Evolutionary conservation across 2,888 invertebrate species (phyloP), one percentile per base, ranked within the genome.

Genomic region (Ferdinandea cuprea): DNA sequence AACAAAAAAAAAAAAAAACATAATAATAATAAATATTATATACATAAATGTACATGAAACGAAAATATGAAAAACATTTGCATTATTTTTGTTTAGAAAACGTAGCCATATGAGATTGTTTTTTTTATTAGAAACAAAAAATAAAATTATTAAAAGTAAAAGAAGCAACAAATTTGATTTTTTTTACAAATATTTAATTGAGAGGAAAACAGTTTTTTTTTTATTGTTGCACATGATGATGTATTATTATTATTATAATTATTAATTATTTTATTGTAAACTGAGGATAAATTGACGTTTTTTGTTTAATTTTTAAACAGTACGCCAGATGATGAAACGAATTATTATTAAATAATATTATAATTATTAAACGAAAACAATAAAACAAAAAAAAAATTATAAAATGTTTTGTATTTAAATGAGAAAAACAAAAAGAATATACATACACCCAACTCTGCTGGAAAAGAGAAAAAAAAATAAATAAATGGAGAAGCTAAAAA

Each of bases 71-170:
- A 40, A 9, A 61, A 61, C 42, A 37, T 72, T 52, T 79, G 72
- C 65, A 11, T 72, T 72, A 40, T 63, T 58, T 58, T 44, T 44
- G 7, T 44, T 19, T 37, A 37, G 13, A 40, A 56, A 48, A 37
- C 17, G 66, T 68, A 78, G 77, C 83, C 83, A 83, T 81, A 77
- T 77, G 61, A 81, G 63, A 66, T 66, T 74, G 56, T 58, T 65
- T 50, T 42, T 68, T 35, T 50, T 19, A 65, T 37, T 25, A 37
- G n/a, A 25, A 54, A 32, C 19, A 54, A 54, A 52, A 1, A 25
- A 35, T 17, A 42, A 42, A 15, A 7, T 6, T 6, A 4, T 52
- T 61, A 54, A 25, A 42, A 50, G 15, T 9, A 58, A 6, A 35
- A 69, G 32, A 69, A 28, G 8, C 9, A 56, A 52, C 19, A 35